phyloP scores from a whole-genome alignment of 2,797 vertebrate genomes.

The Gadopsis bispinosus region DNA sequence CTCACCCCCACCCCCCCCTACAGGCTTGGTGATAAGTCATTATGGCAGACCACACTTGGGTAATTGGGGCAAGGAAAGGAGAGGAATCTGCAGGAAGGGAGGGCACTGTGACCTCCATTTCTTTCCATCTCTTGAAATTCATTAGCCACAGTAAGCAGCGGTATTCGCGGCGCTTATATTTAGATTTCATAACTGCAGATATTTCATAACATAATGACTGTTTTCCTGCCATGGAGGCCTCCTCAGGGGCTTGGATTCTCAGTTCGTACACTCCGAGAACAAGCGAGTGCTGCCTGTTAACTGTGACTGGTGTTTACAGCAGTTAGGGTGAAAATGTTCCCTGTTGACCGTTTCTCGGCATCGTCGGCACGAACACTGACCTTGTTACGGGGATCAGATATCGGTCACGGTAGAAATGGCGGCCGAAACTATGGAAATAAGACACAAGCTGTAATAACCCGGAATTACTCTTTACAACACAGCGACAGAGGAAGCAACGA shows the following conservation, averaged over 20 bases:
- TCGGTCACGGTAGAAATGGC: not conserved
- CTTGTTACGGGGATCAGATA: not conserved
- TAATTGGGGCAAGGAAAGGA: slow-evolving; percentile 65
- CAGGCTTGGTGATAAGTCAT: slow-evolving; percentile 68
- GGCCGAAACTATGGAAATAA: not conserved
- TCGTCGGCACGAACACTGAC: too few species aligned
- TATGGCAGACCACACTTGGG: slow-evolving; percentile 60
- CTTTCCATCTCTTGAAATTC: slow-evolving; percentile 40
- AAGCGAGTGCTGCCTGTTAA: not conserved
- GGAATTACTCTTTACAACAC: not conserved
- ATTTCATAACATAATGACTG: slow-evolving; percentile 46
- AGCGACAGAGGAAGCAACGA: slow-evolving; percentile 19
- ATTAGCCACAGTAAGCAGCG: slow-evolving; percentile 41
- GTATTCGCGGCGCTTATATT: slow-evolving; percentile 19
- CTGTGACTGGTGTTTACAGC: not conserved
- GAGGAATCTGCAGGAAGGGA: slow-evolving; percentile 28
- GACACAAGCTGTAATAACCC: not conserved
- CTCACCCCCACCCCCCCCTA: slow-evolving; percentile 25
- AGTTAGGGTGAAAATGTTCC: not conserved
- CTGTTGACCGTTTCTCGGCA: too few species aligned
- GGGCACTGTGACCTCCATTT: slow-evolving; percentile 59
- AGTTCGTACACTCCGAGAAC: slow-evolving; percentile 13
- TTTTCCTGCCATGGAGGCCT: slow-evolving; percentile 27
- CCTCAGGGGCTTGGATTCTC: slow-evolving; percentile 24
- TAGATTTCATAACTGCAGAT: slow-evolving; percentile 53